These are phyloP conservation scores for Formica aserva DNA, from an alignment of 2,888 invertebrate species.

Conservation along the genomic window DNA sequence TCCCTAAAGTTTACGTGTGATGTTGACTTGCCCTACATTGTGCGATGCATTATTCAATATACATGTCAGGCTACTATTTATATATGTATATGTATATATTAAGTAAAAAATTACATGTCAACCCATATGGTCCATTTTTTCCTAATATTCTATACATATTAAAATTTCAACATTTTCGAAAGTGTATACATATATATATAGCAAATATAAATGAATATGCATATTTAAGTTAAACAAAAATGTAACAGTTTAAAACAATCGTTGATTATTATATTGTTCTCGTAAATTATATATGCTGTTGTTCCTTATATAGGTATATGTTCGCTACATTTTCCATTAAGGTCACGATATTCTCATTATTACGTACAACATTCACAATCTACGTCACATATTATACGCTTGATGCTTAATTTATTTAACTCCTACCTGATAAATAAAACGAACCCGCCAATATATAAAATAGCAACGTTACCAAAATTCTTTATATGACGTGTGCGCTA, in stretches of 20 bases:
- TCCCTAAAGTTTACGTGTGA: not conserved
- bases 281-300: slow-evolving; percentile 60
- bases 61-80: not conserved
- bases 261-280: slow-evolving; percentile 69
- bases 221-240: slow-evolving; percentile 27
- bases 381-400: not conserved
- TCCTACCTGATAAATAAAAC: slow-evolving; percentile 16
- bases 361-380: slow-evolving; percentile 1
- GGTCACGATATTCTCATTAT: not conserved
- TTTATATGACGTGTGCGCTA: not conserved
- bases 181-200: slow-evolving; percentile 28
- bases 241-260: slow-evolving; percentile 37
- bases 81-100: not conserved
- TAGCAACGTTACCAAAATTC: not conserved
- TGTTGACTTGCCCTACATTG: slow-evolving; percentile 3
- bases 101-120: slow-evolving; percentile 19
- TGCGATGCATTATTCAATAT: slow-evolving; percentile 5
- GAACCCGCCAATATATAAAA: slow-evolving; percentile 24
- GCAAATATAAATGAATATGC: slow-evolving; percentile 10
- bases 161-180: not conserved
- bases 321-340: slow-evolving; percentile 5
- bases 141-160: not conserved
- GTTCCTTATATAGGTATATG: slow-evolving; percentile 1
- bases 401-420: not conserved
- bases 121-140: not conserved